These are phyloP conservation scores for Eupsittula cactorum DNA, from an alignment of 2,113 vertebrate genomes.

Conservation along the genomic window DNA sequence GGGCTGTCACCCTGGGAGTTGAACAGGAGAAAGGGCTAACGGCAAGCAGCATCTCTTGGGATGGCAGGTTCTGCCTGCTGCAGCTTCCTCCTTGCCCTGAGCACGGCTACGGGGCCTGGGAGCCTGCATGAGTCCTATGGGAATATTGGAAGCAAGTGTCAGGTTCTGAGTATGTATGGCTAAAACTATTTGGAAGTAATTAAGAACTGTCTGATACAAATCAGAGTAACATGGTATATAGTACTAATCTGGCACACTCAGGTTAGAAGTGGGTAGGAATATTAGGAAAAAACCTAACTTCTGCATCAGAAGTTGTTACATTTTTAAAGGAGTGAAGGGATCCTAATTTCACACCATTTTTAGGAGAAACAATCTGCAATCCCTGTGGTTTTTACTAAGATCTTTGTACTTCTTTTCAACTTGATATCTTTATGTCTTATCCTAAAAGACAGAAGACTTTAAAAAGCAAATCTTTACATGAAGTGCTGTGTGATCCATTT, in stretches of 20 bases:
- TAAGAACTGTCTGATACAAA: background rate
- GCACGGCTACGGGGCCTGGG: accelerated
- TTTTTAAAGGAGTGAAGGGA: background rate
- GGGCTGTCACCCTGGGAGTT: accelerated
- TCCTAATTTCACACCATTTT: background rate
- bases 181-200: background rate
- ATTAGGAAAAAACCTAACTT: background rate
- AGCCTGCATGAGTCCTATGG: background rate
- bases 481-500: background rate
- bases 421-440: background rate
- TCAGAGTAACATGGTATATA: background rate
- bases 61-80: background rate
- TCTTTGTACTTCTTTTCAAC: background rate
- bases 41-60: accelerated
- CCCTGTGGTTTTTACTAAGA: background rate
- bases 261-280: background rate
- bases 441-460: background rate
- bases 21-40: background rate
- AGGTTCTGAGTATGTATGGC: accelerated
- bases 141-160: background rate
- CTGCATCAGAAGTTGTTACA: background rate
- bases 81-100: background rate
- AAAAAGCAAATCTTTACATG: background rate
- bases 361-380: background rate
- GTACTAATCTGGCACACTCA: background rate